phyloP scores from a whole-genome alignment of 2,888 invertebrate species.

The Spatulosminthurus flaviceps region DNA sequence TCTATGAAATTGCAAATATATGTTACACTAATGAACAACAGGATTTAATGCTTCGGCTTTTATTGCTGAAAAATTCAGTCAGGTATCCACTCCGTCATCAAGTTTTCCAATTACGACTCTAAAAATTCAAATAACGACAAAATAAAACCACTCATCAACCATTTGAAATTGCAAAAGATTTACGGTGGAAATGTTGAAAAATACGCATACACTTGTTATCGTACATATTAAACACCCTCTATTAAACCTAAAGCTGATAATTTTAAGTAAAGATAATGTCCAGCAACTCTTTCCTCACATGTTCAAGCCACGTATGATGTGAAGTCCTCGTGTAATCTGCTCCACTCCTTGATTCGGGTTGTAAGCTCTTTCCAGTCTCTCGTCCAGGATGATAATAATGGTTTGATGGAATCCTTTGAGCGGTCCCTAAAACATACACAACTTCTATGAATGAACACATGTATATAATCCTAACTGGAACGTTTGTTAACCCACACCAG shows the following conservation, averaged over 20 bases:
- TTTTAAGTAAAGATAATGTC: too few species aligned
- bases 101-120: slow-evolving; percentile 72
- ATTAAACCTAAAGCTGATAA: too few species aligned
- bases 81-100: slow-evolving; percentile 70
- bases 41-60: slow-evolving; percentile 69
- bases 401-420: slow-evolving; percentile 99
- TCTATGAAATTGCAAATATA: too few species aligned
- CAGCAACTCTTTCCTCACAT: too few species aligned
- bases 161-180: too few species aligned
- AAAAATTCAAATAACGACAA: slow-evolving; percentile 62
- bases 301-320: slow-evolving; percentile 98
- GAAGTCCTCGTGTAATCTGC: slow-evolving; percentile 94
- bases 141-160: too few species aligned
- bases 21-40: slow-evolving; percentile 61
- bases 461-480: too few species aligned
- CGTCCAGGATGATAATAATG: slow-evolving; percentile 97
- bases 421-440: slow-evolving; percentile 84
- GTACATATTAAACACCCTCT: too few species aligned
- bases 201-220: too few species aligned
- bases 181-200: too few species aligned
- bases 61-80: slow-evolving; percentile 69
- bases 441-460: too few species aligned
- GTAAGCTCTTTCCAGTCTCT: slow-evolving; percentile 98
- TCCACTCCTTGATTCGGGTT: slow-evolving; percentile 91
- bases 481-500: too few species aligned